Base-by-base conservation (phyloP, 53 echinoderm and acorn worm genomes). In the Apostichopus leukothele region DNA sequence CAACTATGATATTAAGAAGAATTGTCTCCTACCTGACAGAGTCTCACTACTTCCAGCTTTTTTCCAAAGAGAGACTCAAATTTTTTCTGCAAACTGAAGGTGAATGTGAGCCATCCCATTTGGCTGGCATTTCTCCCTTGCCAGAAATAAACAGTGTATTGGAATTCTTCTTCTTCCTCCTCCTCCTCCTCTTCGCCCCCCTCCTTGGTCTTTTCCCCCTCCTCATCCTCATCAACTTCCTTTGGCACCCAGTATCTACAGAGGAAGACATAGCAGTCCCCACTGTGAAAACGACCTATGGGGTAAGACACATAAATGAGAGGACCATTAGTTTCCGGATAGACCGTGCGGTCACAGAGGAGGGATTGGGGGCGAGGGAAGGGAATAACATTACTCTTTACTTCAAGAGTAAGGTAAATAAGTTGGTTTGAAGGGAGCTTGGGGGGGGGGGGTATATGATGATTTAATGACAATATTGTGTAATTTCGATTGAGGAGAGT, bases 91-190 rank as follows among this genome's bases (percentile, higher is more conserved):
- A 99, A 83, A 76, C 94, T 94, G 92, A 99, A 99, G 66, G 99
- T 99, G 79, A 99, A 99, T 6, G 96, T 96, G 50, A 96, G 94
- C 99, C 99, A 99, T 26, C 96, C 96, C 99, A 96, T 96, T 86
- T 94, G 96, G 74, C 96, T 96, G 74, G 99, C 94, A 60, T 96
- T 94, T 60, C 96, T 78, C 0, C 96, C 99, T 77, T 96, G 96
- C 96, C 99, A 96, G 92, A 99, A 99, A 88, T 99, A 99, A 20
- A 99, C 99, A 0, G 95, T 95, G 83, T 93, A 99, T 75, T 96
- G 94, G 87, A 96, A 96, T 90, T 99, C 99, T 68, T 89, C 90
- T 12, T 90, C 95, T 51, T 94, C 95, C 4, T 92, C 96, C 51
- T 93, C 92, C 5, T 59, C 91, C 7, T 93, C 92, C 5, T 60